phyloP scores from a whole-genome alignment of 1,140 invertebrate genomes.

The Apocrypta bakeri region DNA sequence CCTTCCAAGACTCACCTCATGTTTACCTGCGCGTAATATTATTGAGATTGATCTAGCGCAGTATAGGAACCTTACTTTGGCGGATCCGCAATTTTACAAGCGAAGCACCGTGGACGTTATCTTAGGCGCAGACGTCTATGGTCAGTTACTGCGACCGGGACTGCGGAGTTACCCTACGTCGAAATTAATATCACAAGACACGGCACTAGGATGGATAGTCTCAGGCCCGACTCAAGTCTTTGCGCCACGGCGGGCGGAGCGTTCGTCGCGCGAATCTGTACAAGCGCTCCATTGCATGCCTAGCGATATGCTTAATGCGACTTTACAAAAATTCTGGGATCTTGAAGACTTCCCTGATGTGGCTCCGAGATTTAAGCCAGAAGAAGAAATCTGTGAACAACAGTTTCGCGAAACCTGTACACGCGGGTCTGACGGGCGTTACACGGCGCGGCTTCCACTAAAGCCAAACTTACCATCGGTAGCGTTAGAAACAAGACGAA shows the following conservation, averaged over 20 bases:
- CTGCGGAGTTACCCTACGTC: neutral
- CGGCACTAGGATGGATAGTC: neutral
- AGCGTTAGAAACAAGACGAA: neutral
- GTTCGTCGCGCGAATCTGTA: too few species aligned
- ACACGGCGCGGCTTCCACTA: constrained; percentile 10
- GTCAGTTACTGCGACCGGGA: neutral
- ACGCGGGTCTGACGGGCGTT: neutral
- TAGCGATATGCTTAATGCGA: neutral
- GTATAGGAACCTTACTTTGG: neutral
- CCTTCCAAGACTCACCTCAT: neutral
- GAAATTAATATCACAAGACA: neutral
- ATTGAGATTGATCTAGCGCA: neutral
- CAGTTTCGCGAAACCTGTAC: constrained; percentile 4
- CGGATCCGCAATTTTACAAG: neutral
- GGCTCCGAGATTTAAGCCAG: neutral
- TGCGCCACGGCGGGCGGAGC: constrained; percentile 5
- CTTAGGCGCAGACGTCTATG: constrained; percentile 6
- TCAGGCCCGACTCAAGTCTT: neutral
- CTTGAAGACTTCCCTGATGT: constrained; percentile 35
- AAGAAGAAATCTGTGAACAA: constrained; percentile 49
- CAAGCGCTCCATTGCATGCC: too few species aligned
- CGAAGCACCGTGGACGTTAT: neutral
- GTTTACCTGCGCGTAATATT: neutral
- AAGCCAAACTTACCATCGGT: neutral
- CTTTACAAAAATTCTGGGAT: constrained; percentile 49